A percentile compares a stretch with the other conserved stretches of the same genome.
phyloP scores from a whole-genome alignment of 2,113 vertebrate genomes.

The Nymphicus hollandicus region DNA sequence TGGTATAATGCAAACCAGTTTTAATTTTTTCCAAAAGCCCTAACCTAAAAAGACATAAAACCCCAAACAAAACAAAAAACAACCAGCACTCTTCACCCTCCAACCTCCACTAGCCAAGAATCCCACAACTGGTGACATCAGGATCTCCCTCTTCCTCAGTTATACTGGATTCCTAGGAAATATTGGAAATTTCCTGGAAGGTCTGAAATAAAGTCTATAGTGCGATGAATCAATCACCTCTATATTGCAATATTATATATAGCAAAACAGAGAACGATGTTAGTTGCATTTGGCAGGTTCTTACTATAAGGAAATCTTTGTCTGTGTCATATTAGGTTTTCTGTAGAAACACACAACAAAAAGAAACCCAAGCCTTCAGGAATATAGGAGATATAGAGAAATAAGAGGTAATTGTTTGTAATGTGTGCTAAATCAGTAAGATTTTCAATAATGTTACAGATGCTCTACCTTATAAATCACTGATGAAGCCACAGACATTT shows the following conservation, averaged over 20 bases:
- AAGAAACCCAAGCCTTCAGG: not conserved
- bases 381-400: not conserved
- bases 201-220: not conserved
- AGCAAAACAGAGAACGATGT: not conserved
- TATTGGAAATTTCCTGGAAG: not conserved
- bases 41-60: not conserved
- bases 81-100: fast-evolving
- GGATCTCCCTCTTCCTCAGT: fast-evolving
- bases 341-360: not conserved
- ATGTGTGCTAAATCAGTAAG: not conserved
- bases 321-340: not conserved
- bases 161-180: not conserved
- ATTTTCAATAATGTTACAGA: not conserved
- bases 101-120: not conserved
- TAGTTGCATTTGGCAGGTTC: not conserved
- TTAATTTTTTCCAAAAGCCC: fast-evolving
- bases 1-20: not conserved
- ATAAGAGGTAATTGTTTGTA: not conserved
- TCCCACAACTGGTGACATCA: fast-evolving
- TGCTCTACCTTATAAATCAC: not conserved
- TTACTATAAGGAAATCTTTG: not conserved
- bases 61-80: fast-evolving
- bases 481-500: not conserved
- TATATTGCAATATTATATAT: fast-evolving
- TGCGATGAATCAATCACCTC: not conserved